Base-by-base conservation (phyloP, 2,113 vertebrate species). In the Silurus meridionalis region DNA sequence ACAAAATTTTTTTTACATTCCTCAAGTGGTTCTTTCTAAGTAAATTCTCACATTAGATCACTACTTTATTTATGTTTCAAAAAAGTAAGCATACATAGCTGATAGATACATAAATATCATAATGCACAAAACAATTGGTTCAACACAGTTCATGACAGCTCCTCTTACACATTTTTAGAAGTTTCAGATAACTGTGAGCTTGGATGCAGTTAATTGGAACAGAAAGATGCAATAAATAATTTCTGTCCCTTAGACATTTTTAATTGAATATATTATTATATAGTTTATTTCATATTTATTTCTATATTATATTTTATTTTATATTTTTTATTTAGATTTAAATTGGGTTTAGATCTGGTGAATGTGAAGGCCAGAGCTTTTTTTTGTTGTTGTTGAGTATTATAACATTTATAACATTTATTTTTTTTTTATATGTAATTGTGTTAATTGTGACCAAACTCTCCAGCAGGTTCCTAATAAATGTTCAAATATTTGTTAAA, bases 1-100 rank as follows among this genome's bases (percentile, higher is more conserved):
- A n/a, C n/a, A n/a, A n/a, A n/a, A n/a, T n/a, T n/a, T 88, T 86
- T 88, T 57, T 57, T 61, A 64, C 74, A 83, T 88, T 88, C 74
- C 64, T 83, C 48, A 60, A 8, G 52, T 67, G 17, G 80, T 63
- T 78, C 28, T 28, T 85, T n/a, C 14, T 55, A 75, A 13, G 46
- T 37, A 60, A 63, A 28, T 52, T 60, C 46, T 19, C 4, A 57
- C 37, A 37, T 37, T 37, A 37, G 37, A 15, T 13, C n/a, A 6
- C 4, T 11, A 66, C n/a, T 66, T 66, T 25, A 66, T 67, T 28
- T 67, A 67, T 6, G 11, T 67, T 67, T 5, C 37, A 0, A 15
- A 28, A 67, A 37, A 37, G 2, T 37, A 37, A 37, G 37, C 37
- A 37, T 37, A 37, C 37, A 67, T 28, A 48, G 37, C 69, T 48